phyloP scores from a whole-genome alignment of 2,113 vertebrate species.

The Aix galericulata region DNA sequence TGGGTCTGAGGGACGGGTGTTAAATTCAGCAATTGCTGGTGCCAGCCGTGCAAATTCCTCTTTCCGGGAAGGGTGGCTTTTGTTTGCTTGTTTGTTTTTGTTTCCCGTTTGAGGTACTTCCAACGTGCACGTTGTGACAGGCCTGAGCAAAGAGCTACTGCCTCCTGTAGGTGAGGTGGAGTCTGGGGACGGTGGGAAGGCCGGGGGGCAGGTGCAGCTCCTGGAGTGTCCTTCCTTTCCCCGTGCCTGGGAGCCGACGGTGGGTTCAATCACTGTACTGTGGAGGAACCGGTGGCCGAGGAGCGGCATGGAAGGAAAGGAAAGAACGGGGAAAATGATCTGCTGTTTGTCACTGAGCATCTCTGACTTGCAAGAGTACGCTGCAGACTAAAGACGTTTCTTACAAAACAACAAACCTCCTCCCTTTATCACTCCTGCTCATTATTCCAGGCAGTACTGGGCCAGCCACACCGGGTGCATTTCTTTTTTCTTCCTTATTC shows the following conservation, averaged over 20 bases:
- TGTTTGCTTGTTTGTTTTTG: background rate
- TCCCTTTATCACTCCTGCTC: conserved; percentile 57
- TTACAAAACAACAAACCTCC: conserved; percentile 62
- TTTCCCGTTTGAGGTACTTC: conserved; percentile 46
- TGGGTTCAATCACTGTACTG: conserved; percentile 40
- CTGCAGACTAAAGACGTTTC: conserved; percentile 58
- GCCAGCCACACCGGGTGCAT: conserved; percentile 41
- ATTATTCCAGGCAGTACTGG: conserved; percentile 35
- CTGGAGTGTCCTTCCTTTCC: conserved; percentile 1
- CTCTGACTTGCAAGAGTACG: conserved; percentile 38
- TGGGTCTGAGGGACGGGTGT: background rate
- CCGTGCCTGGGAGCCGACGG: background rate
- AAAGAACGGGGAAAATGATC: background rate
- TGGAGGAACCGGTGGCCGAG: conserved; percentile 21
- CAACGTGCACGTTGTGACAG: conserved; percentile 37
- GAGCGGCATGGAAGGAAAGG: background rate
- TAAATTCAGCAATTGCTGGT: conserved; percentile 56
- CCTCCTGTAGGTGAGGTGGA: background rate
- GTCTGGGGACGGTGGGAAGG: conserved; percentile 21
- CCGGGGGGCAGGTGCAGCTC: background rate
- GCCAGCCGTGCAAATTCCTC: conserved; percentile 37
- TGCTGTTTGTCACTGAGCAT: conserved; percentile 48
- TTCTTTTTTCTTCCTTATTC: conserved; percentile 62
- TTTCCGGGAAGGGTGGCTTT: conserved; percentile 9
- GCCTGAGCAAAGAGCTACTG: conserved; percentile 72